phyloP scores from a whole-genome alignment of 2,888 invertebrate species.

The Exocentrus adspersus region DNA sequence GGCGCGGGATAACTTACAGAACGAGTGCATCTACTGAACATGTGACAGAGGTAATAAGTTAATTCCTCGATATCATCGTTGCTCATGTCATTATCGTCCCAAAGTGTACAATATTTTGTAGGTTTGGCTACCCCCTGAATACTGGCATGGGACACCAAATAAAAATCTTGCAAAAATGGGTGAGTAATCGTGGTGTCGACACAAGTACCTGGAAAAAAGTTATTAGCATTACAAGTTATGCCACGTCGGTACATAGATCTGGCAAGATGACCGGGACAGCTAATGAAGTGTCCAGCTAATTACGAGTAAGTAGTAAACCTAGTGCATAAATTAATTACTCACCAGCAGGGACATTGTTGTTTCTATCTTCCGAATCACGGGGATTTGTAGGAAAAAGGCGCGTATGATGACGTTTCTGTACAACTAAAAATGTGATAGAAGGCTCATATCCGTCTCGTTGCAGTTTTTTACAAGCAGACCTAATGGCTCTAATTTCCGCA shows the following conservation, averaged over 20 bases:
- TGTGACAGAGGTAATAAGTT: constrained; percentile 85
- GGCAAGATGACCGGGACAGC: not conserved
- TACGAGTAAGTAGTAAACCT: not conserved
- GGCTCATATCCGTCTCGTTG: constrained; percentile 71
- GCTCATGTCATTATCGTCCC: constrained; percentile 78
- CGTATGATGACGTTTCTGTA: constrained; percentile 97
- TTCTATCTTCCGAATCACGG: constrained; percentile 66
- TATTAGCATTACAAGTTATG: not conserved
- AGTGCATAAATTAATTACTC: constrained; percentile 8
- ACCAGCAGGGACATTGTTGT: constrained; percentile 71
- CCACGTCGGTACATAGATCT: not conserved
- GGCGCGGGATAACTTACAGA: constrained; percentile 89
- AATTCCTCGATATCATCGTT: constrained; percentile 82
- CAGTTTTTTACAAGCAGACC: constrained; percentile 72
- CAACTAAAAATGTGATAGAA: constrained; percentile 88
- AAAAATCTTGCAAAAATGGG: constrained; percentile 88
- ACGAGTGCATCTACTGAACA: constrained; percentile 85
- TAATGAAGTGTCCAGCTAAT: too few relatives aligned
- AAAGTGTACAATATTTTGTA: constrained; percentile 85
- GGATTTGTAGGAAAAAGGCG: constrained; percentile 68
- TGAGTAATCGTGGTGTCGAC: constrained; percentile 89
- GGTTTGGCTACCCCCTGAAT: constrained; percentile 87
- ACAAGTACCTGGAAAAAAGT: constrained; percentile 48
- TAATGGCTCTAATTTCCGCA: constrained; percentile 72
- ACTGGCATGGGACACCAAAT: constrained; percentile 75